These are phyloP conservation scores for Himalopsyche anomala DNA, from an alignment of 2,888 invertebrate species.

Conservation along the genomic window DNA sequence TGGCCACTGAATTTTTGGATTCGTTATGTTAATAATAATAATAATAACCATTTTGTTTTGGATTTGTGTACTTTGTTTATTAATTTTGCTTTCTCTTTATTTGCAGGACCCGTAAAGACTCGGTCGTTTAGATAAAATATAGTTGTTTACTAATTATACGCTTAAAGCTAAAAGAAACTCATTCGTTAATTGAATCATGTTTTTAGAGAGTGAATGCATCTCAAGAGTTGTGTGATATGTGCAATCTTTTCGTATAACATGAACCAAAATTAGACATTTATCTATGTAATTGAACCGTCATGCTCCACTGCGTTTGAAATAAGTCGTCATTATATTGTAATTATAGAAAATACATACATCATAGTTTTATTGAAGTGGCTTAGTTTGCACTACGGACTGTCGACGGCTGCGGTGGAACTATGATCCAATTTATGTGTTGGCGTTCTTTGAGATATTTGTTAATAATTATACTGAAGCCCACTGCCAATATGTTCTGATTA, in stretches of 20 bases:
- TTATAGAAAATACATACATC: not conserved
- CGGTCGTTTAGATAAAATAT: slow-evolving; percentile 72
- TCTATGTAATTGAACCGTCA: not conserved
- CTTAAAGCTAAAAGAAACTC: slow-evolving; percentile 22
- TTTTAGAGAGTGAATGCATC: slow-evolving; percentile 34
- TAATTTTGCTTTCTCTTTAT: slow-evolving; percentile 67
- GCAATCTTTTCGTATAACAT: slow-evolving; percentile 21
- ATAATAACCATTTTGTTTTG: not conserved
- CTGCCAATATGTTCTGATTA: slow-evolving; percentile 53
- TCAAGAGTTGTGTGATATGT: slow-evolving; percentile 12
- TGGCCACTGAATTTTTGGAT: not conserved
- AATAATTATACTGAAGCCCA: slow-evolving; percentile 49
- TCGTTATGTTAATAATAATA: not conserved
- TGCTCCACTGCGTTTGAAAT: slow-evolving; percentile 4
- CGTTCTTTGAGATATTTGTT: slow-evolving; percentile 44
- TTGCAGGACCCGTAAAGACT: slow-evolving; percentile 77
- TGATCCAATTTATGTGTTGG: slow-evolving; percentile 13
- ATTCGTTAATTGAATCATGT: slow-evolving; percentile 7
- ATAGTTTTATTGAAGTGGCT: not conserved
- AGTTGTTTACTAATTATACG: not conserved
- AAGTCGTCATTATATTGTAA: not conserved
- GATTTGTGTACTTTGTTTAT: not conserved
- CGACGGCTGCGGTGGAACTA: slow-evolving; percentile 17
- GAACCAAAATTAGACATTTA: slow-evolving; percentile 9
- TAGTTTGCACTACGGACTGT: not conserved